These are phyloP conservation scores for Mus spretus DNA, from an alignment of 2,797 vertebrate species.

Conservation along the genomic window DNA sequence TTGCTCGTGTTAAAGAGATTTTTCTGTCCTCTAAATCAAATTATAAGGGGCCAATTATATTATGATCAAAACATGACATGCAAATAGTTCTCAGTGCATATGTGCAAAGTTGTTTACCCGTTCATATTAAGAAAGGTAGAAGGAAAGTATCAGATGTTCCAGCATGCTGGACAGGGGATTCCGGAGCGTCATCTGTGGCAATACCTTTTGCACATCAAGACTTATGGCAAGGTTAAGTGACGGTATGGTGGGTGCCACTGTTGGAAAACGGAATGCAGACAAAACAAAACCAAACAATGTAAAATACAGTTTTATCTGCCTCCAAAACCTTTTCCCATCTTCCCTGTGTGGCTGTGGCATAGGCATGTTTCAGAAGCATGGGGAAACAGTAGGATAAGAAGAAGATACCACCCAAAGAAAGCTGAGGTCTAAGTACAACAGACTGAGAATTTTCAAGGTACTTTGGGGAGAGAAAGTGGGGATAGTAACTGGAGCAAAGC, in stretches of 20 bases:
- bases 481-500: background rate
- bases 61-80: background rate
- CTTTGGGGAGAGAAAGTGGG: background rate
- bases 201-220: constrained; percentile 13
- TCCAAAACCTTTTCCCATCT: background rate
- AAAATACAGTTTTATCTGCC: background rate
- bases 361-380: background rate
- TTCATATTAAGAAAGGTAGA: background rate
- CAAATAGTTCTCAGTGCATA: background rate
- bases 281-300: background rate
- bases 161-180: background rate
- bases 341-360: background rate
- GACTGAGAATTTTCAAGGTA: background rate
- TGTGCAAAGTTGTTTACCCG: background rate
- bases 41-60: background rate
- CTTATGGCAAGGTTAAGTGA: background rate
- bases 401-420: background rate
- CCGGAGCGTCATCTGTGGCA: background rate
- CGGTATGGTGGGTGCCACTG: background rate
- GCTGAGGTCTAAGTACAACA: background rate
- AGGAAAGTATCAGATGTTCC: background rate
- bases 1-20: background rate
- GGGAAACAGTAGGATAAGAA: background rate
- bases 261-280: background rate
- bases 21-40: constrained; percentile 23